Evolutionary conservation across 2,113 vertebrate species (phyloP).

Genomic region (Nibea coibor): DNA sequence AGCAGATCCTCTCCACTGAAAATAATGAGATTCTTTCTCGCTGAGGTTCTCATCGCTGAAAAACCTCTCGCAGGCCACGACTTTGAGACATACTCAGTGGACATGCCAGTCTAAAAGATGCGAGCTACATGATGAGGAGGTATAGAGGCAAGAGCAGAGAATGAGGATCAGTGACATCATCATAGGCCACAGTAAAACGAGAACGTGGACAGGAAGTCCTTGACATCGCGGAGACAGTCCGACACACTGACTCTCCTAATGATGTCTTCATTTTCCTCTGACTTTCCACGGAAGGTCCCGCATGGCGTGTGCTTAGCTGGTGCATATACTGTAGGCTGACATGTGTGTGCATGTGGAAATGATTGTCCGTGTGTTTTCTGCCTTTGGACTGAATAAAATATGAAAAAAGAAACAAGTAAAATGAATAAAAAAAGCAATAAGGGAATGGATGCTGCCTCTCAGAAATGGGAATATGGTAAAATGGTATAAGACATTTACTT

Average conservation of each 20-base stretch:
- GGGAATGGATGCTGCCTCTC: neutral
- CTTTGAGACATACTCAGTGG: slow-evolving; percentile 44
- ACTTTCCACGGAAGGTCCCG: slow-evolving; percentile 24
- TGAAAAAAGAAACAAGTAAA: neutral
- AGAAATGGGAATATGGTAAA: slow-evolving; percentile 21
- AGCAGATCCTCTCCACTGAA: slow-evolving; percentile 42
- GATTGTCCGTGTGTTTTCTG: neutral
- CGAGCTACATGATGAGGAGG: slow-evolving; percentile 54
- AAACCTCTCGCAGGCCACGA: slow-evolving; percentile 34
- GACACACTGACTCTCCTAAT: slow-evolving; percentile 48
- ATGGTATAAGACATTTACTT: neutral
- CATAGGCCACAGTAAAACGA: slow-evolving; percentile 28
- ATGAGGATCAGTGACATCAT: slow-evolving; percentile 42
- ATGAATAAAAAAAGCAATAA: neutral
- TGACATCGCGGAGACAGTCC: slow-evolving; percentile 49
- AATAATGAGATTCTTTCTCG: slow-evolving; percentile 61
- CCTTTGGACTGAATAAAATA: neutral
- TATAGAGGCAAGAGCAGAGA: slow-evolving; percentile 33
- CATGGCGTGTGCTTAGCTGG: slow-evolving; percentile 36
- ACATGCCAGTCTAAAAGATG: slow-evolving; percentile 44
- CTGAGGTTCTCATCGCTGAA: slow-evolving; percentile 44
- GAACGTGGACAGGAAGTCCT: slow-evolving; percentile 49
- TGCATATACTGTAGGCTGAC: neutral
- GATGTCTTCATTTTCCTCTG: slow-evolving; percentile 49
- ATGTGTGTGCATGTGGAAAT: slow-evolving; percentile 5